Conservation (phyloP, 2,888 invertebrate species). For the Timandra comae region DNA sequence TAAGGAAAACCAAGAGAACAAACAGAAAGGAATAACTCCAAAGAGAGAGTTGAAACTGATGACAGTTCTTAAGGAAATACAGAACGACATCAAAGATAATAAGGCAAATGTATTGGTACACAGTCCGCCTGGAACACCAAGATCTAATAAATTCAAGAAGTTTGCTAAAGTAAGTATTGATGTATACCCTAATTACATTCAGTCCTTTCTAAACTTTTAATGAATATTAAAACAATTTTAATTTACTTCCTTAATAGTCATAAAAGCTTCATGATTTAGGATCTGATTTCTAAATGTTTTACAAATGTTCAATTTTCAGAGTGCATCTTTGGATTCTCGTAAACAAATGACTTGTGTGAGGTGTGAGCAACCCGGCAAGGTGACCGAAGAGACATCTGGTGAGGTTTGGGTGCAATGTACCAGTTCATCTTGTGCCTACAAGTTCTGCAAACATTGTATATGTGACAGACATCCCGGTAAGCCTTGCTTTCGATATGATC, state of each 20-base stretch:
- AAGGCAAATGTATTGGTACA: slow-evolving; percentile 22
- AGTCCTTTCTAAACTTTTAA: too few relatives aligned
- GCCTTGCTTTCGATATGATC: slow-evolving; percentile 56
- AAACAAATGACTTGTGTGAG: slow-evolving; percentile 57
- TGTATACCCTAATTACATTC: too few relatives aligned
- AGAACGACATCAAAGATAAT: slow-evolving; percentile 41
- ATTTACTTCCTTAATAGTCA: too few relatives aligned
- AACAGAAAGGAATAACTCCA: slow-evolving; percentile 27
- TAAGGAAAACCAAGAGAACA: slow-evolving; percentile 59
- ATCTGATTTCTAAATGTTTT: too few relatives aligned
- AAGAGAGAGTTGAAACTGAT: slow-evolving; percentile 29
- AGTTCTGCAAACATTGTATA: slow-evolving; percentile 71
- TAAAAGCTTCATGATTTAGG: too few relatives aligned
- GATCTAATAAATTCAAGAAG: slow-evolving; percentile 54
- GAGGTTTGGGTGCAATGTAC: slow-evolving; percentile 77
- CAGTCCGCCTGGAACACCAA: slow-evolving; percentile 61
- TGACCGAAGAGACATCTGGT: slow-evolving; percentile 53
- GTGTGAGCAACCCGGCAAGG: slow-evolving; percentile 63
- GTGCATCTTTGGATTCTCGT: slow-evolving; percentile 53
- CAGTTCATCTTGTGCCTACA: slow-evolving; percentile 61
- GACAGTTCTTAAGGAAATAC: slow-evolving; percentile 48
- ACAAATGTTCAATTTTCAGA: slow-evolving; percentile 47
- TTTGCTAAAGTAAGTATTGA: slow-evolving; percentile 52
- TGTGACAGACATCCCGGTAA: slow-evolving; percentile 59
- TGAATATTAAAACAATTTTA: too few relatives aligned